Evolutionary conservation across 1,140 invertebrate species (phyloP), one percentile per base, ranked within the genome.

Genomic region (Trichomalopsis sarcophagae): DNA sequence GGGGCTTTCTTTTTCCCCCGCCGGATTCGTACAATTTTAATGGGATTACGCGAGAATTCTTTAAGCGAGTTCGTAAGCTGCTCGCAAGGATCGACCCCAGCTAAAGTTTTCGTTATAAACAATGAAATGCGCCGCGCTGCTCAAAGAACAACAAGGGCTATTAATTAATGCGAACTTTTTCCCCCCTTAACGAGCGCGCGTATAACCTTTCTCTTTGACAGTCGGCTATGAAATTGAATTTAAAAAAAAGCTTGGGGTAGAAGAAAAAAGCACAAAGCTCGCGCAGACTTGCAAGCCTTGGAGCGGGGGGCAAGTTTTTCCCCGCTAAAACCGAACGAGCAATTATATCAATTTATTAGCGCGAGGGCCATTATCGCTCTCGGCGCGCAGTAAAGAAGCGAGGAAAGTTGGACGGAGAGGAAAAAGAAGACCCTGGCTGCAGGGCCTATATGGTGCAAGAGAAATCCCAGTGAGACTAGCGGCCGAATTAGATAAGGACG

Each of bases 261-360:
- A 10, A 33, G 23, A 40, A 75, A 75, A 40, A 14, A 40, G 21
- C 3, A 40, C 13, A 75, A 75, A 33, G 73, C 23, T n/a, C 27
- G 27, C 14, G 13, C 10, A 27, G 73, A 62, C 55, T 62, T 62
- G 21, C 55, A 62, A 62, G 5, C 55, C 55, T 14, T 14, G 1
- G 47, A 50, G 7, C 10, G 13, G 55, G 3, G 55, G 55, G 55
- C 55, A 36, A 75, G 36, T 23, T 75, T 44, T 33, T 75, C 71
- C 33, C 17, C 71, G 33, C 47, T 50, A n/a, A 27, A 17, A 33
- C 68, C 68, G 30, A 71, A 71, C 73, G 73, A 75, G 73, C 73
- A 75, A 75, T 75, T 75, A 75, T 40, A 75, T 75, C 36, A 33
- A 40, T 75, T 75, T 33, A 40, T 75, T 75, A 75, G 36, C 73